phyloP scores from a whole-genome alignment of 2,888 invertebrate genomes.

The Drosophila meridionalis region DNA sequence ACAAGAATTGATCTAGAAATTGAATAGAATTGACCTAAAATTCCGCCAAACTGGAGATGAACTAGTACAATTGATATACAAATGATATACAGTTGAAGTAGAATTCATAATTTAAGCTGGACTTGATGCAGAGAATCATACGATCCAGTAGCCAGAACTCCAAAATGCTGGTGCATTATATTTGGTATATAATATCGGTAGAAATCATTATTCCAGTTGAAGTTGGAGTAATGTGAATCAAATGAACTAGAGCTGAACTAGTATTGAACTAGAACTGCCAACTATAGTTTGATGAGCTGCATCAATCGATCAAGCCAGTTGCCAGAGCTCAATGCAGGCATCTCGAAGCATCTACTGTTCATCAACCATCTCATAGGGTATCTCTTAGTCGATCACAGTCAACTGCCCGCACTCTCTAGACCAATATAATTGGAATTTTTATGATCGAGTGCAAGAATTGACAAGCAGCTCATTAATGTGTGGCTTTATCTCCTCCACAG shows the following conservation, averaged over 20 bases:
- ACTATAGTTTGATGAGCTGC: too few relatives aligned
- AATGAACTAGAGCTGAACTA: background rate
- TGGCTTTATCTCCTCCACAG: conserved; percentile 28
- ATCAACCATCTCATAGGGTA: background rate
- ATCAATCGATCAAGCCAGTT: too few relatives aligned
- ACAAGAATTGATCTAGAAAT: background rate
- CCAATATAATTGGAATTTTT: conserved; percentile 72
- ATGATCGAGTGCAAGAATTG: conserved; percentile 46
- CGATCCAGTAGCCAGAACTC: background rate
- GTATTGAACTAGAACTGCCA: background rate
- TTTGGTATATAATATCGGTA: too few relatives aligned
- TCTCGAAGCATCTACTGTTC: background rate
- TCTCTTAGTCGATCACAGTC: background rate
- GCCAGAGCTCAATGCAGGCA: background rate
- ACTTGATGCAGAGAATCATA: background rate
- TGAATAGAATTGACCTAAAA: too few relatives aligned
- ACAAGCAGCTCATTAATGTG: conserved; percentile 38
- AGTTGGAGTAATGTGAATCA: too few relatives aligned
- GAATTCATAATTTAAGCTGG: background rate
- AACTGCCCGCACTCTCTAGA: conserved; percentile 15
- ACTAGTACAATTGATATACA: background rate
- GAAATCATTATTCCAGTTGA: too few relatives aligned
- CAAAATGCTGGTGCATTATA: too few relatives aligned
- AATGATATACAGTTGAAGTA: background rate
- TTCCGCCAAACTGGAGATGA: background rate